phyloP scores from a whole-genome alignment of 2,888 invertebrate genomes.

The Diabrotica balteata region DNA sequence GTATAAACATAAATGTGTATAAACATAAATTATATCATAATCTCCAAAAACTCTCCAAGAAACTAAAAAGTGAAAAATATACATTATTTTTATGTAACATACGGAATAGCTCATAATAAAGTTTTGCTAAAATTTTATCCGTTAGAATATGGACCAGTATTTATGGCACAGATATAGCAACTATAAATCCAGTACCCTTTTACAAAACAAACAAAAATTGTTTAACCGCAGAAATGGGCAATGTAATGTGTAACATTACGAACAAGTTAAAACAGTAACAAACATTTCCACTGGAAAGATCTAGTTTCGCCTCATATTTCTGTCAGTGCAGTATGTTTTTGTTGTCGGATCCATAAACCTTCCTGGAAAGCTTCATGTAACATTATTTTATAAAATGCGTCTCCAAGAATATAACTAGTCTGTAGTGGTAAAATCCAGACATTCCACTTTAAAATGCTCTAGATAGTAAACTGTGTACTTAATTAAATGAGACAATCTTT shows the following conservation, averaged over 20 bases:
- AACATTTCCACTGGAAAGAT: slow-evolving; percentile 51
- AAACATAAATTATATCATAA: too few species aligned
- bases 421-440: too few species aligned
- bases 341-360: slow-evolving; percentile 54
- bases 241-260: neutral
- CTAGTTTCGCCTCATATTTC: slow-evolving; percentile 52
- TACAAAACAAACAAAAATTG: slow-evolving; percentile 16
- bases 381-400: slow-evolving; percentile 5
- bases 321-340: slow-evolving; percentile 60
- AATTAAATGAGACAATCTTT: too few species aligned
- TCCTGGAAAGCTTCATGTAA: neutral
- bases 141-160: too few species aligned
- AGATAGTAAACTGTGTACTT: too few species aligned
- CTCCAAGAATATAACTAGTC: neutral
- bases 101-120: neutral
- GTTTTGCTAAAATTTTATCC: neutral
- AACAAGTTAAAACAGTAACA: slow-evolving; percentile 54
- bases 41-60: too few species aligned
- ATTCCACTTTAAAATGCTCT: too few species aligned
- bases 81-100: too few species aligned
- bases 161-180: neutral
- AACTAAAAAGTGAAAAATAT: too few species aligned
- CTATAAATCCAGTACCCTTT: neutral
- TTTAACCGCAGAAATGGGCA: slow-evolving; percentile 22
- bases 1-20: too few species aligned